Evolutionary conservation across 2,797 vertebrate genomes (phyloP).

Genomic region (Coregonus suidteri): DNA sequence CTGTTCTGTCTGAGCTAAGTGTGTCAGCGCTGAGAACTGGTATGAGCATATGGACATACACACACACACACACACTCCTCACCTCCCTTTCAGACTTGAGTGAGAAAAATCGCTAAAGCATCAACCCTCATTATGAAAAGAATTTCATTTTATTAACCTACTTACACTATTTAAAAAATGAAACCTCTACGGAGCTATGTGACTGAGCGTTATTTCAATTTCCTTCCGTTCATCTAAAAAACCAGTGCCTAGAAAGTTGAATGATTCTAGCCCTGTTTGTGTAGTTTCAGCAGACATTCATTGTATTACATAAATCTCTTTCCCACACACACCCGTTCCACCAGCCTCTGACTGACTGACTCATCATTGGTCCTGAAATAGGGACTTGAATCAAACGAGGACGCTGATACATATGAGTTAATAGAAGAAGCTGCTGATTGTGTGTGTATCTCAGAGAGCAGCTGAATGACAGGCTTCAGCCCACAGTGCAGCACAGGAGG

Average conservation of each 20-base stretch:
- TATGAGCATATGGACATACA: constrained; percentile 28
- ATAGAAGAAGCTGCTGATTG: not conserved
- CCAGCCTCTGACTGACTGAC: not conserved
- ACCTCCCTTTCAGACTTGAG: not conserved
- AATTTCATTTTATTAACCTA: not conserved
- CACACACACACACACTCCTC: not conserved
- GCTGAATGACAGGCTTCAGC: constrained; percentile 8
- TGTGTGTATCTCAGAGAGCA: constrained; percentile 15
- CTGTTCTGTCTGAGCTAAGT: constrained; percentile 43
- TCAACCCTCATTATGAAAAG: not conserved
- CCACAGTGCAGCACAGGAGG: constrained; percentile 26
- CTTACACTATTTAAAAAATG: not conserved
- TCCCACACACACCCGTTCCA: not conserved
- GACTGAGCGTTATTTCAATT: not conserved
- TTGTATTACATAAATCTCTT: not conserved
- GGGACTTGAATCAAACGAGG: not conserved
- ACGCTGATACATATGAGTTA: constrained; percentile 14
- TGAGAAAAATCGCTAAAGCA: not conserved
- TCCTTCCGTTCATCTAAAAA: not conserved
- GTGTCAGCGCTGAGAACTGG: constrained; percentile 53
- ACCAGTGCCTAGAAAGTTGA: not conserved
- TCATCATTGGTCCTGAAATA: not conserved
- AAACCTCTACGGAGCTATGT: not conserved
- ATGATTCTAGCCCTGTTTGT: not conserved
- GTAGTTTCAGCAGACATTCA: constrained; percentile 12